phyloP scores from a whole-genome alignment of 2,888 invertebrate species.

The Mesorhabditis sp. region DNA sequence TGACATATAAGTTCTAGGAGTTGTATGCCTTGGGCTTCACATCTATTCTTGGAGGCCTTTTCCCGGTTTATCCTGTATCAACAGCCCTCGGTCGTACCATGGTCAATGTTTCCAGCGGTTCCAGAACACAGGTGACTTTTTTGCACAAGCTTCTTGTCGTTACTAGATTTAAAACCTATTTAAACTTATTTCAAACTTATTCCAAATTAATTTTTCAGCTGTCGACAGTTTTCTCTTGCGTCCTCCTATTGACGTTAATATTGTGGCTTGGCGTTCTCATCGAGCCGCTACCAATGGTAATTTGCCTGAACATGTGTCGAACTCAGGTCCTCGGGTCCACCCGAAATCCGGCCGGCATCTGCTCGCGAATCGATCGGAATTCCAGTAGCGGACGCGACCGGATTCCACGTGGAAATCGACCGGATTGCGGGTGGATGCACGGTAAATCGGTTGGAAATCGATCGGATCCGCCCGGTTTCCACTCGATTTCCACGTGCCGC shows the following conservation, averaged over 20 bases:
- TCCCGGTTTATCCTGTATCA: slow-evolving; percentile 61
- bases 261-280: slow-evolving; percentile 84
- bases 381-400: too few species aligned
- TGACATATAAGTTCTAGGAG: slow-evolving; percentile 21
- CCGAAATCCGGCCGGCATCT: too few species aligned
- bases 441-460: too few species aligned
- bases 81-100: slow-evolving; percentile 63
- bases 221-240: slow-evolving; percentile 75
- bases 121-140: slow-evolving; percentile 70
- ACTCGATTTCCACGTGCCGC: too few species aligned
- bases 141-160: background rate
- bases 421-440: too few species aligned
- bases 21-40: slow-evolving; percentile 60
- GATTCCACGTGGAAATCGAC: too few species aligned
- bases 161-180: too few species aligned
- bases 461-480: too few species aligned
- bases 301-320: background rate
- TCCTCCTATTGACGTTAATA: slow-evolving; percentile 73
- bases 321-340: too few species aligned
- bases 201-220: slow-evolving; percentile 59
- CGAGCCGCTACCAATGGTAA: slow-evolving; percentile 74
- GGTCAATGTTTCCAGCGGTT: slow-evolving; percentile 80
- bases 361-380: too few species aligned
- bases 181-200: too few species aligned
- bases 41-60: slow-evolving; percentile 68